Conservation (phyloP, 35 echinoderm and acorn worm species). For the Ptychodera flava region DNA sequence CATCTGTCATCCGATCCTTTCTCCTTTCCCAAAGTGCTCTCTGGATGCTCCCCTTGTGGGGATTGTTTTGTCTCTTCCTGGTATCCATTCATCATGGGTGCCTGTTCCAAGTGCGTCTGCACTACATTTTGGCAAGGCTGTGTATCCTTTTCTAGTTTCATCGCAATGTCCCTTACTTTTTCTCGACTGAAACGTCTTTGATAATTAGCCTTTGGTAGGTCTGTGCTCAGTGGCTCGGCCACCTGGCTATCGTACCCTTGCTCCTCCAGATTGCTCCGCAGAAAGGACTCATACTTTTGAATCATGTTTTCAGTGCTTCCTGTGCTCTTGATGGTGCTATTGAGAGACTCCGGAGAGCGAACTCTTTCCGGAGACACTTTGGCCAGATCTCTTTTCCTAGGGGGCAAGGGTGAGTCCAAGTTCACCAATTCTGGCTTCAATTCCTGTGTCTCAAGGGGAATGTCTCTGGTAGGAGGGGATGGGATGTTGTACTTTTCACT, state of each 20-base stretch:
- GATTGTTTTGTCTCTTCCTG: background rate
- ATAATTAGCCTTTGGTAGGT: background rate
- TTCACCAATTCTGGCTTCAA: background rate
- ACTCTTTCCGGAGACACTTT: background rate
- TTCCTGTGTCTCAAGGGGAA: background rate
- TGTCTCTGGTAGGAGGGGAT: background rate
- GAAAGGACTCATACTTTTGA: background rate
- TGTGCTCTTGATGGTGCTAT: background rate
- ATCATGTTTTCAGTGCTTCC: background rate
- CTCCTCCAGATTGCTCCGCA: background rate
- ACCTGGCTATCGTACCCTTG: background rate
- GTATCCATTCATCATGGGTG: background rate
- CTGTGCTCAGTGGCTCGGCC: background rate
- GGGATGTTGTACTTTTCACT: background rate
- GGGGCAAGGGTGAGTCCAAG: background rate
- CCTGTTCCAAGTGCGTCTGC: background rate
- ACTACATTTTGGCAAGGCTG: too few relatives aligned
- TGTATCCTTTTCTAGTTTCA: background rate
- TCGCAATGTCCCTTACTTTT: background rate
- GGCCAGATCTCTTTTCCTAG: background rate
- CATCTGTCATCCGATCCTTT: background rate
- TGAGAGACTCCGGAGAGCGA: background rate
- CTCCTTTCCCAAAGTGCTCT: background rate
- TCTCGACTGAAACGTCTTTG: background rate
- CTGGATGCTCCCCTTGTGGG: background rate